A percentile compares a stretch with the other conserved stretches of the same genome.
These are phyloP conservation scores for Teleogryllus occipitalis DNA, from an alignment of 1,140 invertebrate genomes.

Conservation along the genomic window DNA sequence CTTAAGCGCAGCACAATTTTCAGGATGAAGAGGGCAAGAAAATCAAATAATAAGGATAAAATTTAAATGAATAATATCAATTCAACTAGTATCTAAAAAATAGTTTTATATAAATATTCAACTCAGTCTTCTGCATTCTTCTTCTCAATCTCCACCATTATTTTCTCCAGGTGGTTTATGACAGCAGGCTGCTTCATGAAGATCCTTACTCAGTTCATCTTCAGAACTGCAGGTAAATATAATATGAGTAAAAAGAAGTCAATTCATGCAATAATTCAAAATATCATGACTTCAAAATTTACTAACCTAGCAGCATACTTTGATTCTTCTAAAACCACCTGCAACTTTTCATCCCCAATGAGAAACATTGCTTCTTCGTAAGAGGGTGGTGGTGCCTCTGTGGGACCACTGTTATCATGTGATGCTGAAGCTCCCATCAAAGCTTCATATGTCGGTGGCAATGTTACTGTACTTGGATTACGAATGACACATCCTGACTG, in stretches of 20 bases:
- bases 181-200: neutral
- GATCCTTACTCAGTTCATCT: neutral
- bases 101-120: too few relatives aligned
- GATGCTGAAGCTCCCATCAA: slow-evolving; percentile 39
- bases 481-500: slow-evolving; percentile 35
- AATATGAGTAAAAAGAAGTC: neutral
- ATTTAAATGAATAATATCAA: too few relatives aligned
- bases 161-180: neutral
- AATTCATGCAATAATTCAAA: neutral
- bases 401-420: slow-evolving; percentile 18
- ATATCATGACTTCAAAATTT: neutral
- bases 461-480: slow-evolving; percentile 44
- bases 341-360: slow-evolving; percentile 40
- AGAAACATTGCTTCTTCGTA: slow-evolving; percentile 52
- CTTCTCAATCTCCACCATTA: neutral
- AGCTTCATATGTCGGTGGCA: slow-evolving; percentile 49
- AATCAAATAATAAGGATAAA: too few relatives aligned
- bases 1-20: too few relatives aligned
- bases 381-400: slow-evolving; percentile 45
- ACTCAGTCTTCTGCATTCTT: neutral
- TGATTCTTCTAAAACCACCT: slow-evolving; percentile 15
- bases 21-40: too few relatives aligned
- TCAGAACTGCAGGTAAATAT: neutral
- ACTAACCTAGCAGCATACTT: slow-evolving; percentile 17
- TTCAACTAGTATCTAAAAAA: too few relatives aligned